Percentiles rank a stretch among this genome's conserved stretches.
Evolutionary conservation across 2,113 vertebrate species (phyloP).

Genomic region (Ondatra zibethicus): DNA sequence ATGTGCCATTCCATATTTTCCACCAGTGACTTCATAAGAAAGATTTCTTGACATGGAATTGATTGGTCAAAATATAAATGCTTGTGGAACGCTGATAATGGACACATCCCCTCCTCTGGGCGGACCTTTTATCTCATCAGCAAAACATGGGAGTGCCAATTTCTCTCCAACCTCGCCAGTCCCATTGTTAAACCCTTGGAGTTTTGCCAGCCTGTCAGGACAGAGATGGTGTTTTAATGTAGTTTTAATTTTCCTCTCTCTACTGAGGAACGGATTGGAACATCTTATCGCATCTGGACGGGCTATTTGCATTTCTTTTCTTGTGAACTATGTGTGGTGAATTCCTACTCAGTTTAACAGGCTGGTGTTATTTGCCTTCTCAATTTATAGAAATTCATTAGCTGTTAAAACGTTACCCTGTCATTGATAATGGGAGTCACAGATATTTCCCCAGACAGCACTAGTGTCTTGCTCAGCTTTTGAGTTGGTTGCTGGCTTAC

Average conservation of each 20-base stretch:
- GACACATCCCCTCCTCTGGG: not conserved
- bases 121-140: not conserved
- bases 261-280: not conserved
- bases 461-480: not conserved
- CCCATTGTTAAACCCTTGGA: not conserved
- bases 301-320: constrained; percentile 38
- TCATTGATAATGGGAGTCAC: constrained; percentile 6
- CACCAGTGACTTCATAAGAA: not conserved
- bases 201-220: constrained; percentile 6
- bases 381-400: constrained; percentile 31
- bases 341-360: constrained; percentile 28
- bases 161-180: not conserved
- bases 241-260: constrained; percentile 47
- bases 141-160: not conserved
- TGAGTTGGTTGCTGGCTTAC: not conserved
- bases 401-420: not conserved
- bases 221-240: constrained; percentile 18
- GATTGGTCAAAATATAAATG: not conserved
- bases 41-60: not conserved
- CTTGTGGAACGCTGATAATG: not conserved
- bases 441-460: constrained; percentile 32
- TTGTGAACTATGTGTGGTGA: not conserved
- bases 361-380: not conserved
- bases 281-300: constrained; percentile 36
- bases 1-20: not conserved